These are phyloP conservation scores for Alviniconcha strummeri DNA, from an alignment of 2,888 invertebrate genomes.

Conservation along the genomic window DNA sequence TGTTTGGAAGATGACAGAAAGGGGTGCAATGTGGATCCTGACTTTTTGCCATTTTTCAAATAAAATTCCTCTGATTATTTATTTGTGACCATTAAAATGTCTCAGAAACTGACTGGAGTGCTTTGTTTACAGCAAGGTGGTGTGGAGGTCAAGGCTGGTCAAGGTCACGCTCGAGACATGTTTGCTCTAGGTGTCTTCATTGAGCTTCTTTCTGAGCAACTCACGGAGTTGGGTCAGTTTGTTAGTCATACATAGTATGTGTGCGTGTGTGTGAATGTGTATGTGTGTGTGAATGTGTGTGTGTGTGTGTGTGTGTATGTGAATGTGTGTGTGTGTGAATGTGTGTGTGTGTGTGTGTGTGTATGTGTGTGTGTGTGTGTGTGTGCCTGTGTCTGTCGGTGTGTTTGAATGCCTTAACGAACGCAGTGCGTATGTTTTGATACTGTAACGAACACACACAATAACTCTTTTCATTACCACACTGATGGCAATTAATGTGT, in stretches of 20 bases:
- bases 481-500: too few species aligned
- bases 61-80: too few species aligned
- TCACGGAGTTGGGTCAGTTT: conserved; percentile 57
- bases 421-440: too few species aligned
- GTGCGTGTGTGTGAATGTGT: not conserved
- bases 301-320: not conserved
- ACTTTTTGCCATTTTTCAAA: too few species aligned
- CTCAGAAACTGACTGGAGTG: too few species aligned
- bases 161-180: conserved; percentile 60
- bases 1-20: too few species aligned
- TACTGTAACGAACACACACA: too few species aligned
- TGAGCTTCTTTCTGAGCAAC: conserved; percentile 60
- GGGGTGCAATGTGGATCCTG: too few species aligned
- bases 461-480: too few species aligned
- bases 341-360: conserved; percentile 2
- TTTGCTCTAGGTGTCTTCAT: conserved; percentile 65
- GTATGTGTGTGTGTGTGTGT: not conserved
- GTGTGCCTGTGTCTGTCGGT: too few species aligned
- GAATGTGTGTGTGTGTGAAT: not conserved
- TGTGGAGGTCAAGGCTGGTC: conserved; percentile 38
- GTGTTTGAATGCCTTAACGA: too few species aligned
- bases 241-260: not conserved
- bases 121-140: conserved; percentile 45
- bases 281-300: not conserved
- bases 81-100: too few species aligned